phyloP scores from a whole-genome alignment of 2,113 vertebrate species.

The Chroicocephalus ridibundus region DNA sequence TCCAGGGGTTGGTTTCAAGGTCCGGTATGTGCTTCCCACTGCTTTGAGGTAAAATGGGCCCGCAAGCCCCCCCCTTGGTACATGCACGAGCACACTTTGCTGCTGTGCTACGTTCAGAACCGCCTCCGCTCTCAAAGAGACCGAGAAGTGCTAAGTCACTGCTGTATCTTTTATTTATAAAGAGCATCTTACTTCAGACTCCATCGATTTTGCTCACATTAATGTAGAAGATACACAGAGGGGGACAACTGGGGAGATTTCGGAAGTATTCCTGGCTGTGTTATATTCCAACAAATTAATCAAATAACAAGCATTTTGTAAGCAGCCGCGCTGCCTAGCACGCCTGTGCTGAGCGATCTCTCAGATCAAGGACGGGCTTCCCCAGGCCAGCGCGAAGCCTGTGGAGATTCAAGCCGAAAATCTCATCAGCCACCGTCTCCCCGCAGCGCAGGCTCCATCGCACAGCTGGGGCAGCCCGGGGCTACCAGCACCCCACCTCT shows the following conservation, averaged over 20 bases:
- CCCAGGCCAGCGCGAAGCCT: neutral
- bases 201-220: neutral
- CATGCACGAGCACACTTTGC: neutral
- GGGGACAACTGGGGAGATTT: neutral
- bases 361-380: neutral
- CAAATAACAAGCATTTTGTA: neutral
- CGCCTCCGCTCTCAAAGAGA: neutral
- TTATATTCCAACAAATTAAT: neutral
- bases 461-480: neutral
- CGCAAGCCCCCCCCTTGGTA: rapidly evolving
- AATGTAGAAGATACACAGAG: neutral
- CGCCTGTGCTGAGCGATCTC: neutral
- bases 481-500: neutral
- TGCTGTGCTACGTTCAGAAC: neutral
- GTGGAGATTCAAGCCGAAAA: neutral
- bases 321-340: neutral
- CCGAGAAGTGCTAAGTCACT: neutral
- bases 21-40: neutral
- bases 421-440: neutral
- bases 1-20: rapidly evolving
- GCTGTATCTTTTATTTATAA: neutral
- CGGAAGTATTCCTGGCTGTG: neutral
- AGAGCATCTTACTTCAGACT: neutral
- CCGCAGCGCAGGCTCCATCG: neutral
- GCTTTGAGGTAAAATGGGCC: neutral